Evolutionary conservation across 2,888 invertebrate species (phyloP), one percentile per base, ranked within the genome.

Genomic region (Pachycephus smyrnensis): DNA sequence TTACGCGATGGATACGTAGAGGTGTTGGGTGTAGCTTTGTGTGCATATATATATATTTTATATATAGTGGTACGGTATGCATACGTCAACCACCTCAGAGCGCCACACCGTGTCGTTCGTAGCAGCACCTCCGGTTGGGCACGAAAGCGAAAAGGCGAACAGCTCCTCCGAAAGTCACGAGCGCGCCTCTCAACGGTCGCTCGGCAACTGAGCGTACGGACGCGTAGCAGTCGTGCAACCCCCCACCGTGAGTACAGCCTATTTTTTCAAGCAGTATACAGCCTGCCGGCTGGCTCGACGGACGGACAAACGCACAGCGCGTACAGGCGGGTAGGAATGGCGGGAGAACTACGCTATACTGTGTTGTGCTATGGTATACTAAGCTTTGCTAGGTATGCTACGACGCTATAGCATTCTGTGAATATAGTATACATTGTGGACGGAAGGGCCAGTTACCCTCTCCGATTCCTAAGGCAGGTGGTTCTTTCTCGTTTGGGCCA

Each of bases 191-290:
- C 91, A 88, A 91, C 90, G 90, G 90, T 90, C 91, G 91, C 91
- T 89, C 91, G 89, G 88, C 89, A 90, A 91, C 91, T 91, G 91
- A 91, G 88, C 89, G 88, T 86, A 85, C 86, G 87, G 87, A 88
- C 89, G 89, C 89, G 88, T 85, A 84, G 86, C 88, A 82, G 86
- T 86, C 82, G 82, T 82, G 84, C 79, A 86, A 84, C 82, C 87
- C 89, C 89, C 89, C 86, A 85, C 88, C 84, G 80, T 76, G 76
- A 75, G 73, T 32, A 80, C 77, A 74, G 77, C 78, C 80, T 80
- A 81, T 82, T 83, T 82, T 83, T 82, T 75, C 78, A 75, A 74
- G 80, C 81, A 76, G 80, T 74, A 71, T 74, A 76, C 80, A 79
- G 79, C 73, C 76, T 36, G 73, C 55, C 73, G 33, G 73, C 73